Evolutionary conservation across 2,888 invertebrate species (phyloP), one percentile per base, ranked within the genome.

Genomic region (Caenorhabditis sinica): DNA sequence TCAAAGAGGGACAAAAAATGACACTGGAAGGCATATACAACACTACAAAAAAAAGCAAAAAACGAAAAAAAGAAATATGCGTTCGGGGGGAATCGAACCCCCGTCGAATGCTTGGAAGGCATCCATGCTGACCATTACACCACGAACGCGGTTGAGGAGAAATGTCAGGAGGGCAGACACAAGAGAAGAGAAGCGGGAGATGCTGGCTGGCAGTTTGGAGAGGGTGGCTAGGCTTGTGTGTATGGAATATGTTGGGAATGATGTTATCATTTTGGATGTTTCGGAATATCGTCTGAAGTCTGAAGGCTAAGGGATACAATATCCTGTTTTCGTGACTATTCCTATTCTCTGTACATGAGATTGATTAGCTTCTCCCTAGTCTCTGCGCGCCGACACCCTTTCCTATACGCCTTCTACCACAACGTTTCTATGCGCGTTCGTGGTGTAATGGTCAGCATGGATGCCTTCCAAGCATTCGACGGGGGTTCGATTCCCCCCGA

Each of bases 381-480:
- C 49, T 49, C 6, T 13, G 40, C 40, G 13, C 43, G 43, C 43
- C 15, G 43, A n/a, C 6, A n/a, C 49, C n/a, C 49, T 49, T 40
- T 40, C 40, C 20, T 20, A n/a, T n/a, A n/a, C n/a, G 8, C 20
- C 20, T 6, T 49, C 49, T 49, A 4, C 20, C 40, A 13, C 40
- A n/a, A n/a, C n/a, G n/a, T 2, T 6, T 13, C 13, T 13, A 40
- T 40, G 40, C 76, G 86, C 88, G 88, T 86, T 86, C 88, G 86
- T 88, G 88, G 87, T 87, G 88, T 88, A 88, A 87, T 87, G 88
- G 88, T 88, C 86, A 88, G 88, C 88, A 88, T 88, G 88, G 88
- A 88, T 88, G 88, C 87, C 88, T 88, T 88, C 87, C 88, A 88
- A 88, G 88, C 88, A 88, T 88, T 88, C 88, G 87, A 88, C 88